Base-by-base conservation (phyloP, 2,797 vertebrate species). In the Darevskia mixta region DNA sequence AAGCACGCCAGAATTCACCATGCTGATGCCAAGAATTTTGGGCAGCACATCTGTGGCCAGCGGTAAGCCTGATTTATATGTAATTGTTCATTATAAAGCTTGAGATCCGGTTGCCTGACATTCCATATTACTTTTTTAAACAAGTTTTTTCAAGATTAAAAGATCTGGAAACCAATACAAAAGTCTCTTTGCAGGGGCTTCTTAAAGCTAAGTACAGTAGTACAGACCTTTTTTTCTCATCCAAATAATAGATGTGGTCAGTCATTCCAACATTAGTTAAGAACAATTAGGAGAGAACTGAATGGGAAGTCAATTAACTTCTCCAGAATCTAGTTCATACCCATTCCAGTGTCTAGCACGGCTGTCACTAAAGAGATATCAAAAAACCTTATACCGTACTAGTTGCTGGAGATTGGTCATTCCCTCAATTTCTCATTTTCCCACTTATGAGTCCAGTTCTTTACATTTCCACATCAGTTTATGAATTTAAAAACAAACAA, bases 1-100 rank as follows among this genome's bases (percentile, higher is more conserved):
- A 92, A 92, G 87, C 32, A 58, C 38, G 85, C 89, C 92, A 93
- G 89, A 88, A 95, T 82, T 92, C 87, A 89, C 43, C 82, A 0
- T 45, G 72, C 85, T 72, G 43, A 0, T 0, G 73, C 66, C 76
- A 94, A 87, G n/a, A 89, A 90, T 79, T 89, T 87, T 79, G 77
- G 90, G 87, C 80, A 84, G 83, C 45, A 35, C 3, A 83, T 86
- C 79, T 86, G 89, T 38, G 85, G 79, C 86, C 76, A 79, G 27
- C 0, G 0, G 88, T 91, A 89, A 87, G 82, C 81, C 89, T 85
- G 86, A 80, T 32, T 92, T 92, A 93, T 88, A 90, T 86, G 88
- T 86, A 89, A 83, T 25, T 0, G 93, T 90, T 84, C 79, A 83
- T 94, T 92, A 90, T 78, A 87, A 90, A 90, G 88, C 88, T 92